Conservation (phyloP, 2,888 invertebrate genomes). For the Agonopterix arenella region DNA sequence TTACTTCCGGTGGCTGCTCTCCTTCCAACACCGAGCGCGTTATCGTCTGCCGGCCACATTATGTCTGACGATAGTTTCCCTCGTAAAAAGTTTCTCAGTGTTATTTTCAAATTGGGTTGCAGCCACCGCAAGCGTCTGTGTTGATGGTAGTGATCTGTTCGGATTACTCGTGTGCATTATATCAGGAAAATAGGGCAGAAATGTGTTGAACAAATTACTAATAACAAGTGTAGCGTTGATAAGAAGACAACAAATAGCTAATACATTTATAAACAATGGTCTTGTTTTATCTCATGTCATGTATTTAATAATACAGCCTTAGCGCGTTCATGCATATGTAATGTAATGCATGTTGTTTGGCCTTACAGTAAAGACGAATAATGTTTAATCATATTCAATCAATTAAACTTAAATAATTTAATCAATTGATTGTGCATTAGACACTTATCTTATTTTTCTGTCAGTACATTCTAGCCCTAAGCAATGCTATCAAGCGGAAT, state of each 20-base stretch:
- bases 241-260: conserved; percentile 31
- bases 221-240: not conserved
- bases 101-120: conserved; percentile 20
- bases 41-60: conserved; percentile 10
- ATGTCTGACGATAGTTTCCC: conserved; percentile 9
- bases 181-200: conserved; percentile 19
- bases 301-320: conserved; percentile 24
- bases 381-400: conserved; percentile 7
- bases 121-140: conserved; percentile 28
- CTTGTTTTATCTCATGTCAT: conserved; percentile 30
- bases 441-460: not conserved
- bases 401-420: conserved; percentile 1
- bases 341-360: conserved; percentile 17
- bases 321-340: conserved; percentile 23
- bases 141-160: conserved; percentile 14
- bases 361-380: conserved; percentile 16
- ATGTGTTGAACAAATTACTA: conserved; percentile 43
- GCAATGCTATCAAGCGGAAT: conserved; percentile 12
- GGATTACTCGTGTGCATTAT: conserved; percentile 16
- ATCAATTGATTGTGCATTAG: not conserved
- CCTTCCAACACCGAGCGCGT: conserved; percentile 29
- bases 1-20: conserved; percentile 29
- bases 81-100: conserved; percentile 7
- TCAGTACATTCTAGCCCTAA: conserved; percentile 7
- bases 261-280: conserved; percentile 29